Conservation (phyloP, 2,888 invertebrate species). For the Chironomus tentans region DNA sequence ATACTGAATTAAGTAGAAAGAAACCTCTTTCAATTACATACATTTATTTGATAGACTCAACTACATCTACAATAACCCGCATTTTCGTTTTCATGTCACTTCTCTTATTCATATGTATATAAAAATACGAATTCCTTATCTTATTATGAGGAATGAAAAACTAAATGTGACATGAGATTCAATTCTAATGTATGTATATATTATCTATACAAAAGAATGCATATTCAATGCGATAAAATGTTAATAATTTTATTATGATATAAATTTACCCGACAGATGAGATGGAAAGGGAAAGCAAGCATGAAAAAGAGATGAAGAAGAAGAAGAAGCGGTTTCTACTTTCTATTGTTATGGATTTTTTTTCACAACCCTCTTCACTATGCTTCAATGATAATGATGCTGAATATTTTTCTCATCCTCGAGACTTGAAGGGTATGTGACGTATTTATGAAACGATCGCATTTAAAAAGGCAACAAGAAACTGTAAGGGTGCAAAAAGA, state of each 20-base stretch:
- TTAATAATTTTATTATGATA: not conserved
- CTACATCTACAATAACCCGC: no score
- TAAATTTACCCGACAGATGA: not conserved
- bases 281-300: no score
- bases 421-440: no score
- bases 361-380: no score
- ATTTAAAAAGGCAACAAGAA: no score
- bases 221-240: not conserved
- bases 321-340: not conserved
- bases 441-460: no score
- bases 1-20: not conserved
- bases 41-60: not conserved
- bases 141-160: no score
- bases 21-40: not conserved
- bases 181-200: not conserved
- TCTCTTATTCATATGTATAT: not conserved
- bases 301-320: not conserved
- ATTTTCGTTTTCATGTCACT: not conserved
- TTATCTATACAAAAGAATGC: not conserved
- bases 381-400: no score
- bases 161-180: no score
- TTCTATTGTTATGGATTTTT: no score
- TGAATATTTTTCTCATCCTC: no score
- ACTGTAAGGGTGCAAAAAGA: not conserved
- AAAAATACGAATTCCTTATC: not conserved